These are phyloP conservation scores for Andrena trimmerana DNA, from an alignment of 2,888 invertebrate species.

Conservation along the genomic window DNA sequence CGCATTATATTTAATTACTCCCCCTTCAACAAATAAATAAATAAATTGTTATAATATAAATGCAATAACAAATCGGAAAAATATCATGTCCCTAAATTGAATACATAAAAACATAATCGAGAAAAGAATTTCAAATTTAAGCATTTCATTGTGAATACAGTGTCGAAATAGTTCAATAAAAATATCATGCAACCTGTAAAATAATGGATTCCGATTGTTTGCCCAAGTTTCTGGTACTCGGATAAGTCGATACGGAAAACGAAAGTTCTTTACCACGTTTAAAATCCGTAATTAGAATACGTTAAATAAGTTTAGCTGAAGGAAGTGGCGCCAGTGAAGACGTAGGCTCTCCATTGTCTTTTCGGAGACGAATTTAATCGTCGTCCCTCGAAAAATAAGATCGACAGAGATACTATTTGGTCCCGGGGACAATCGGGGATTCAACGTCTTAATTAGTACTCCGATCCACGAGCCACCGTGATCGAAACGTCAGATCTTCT, in stretches of 20 bases:
- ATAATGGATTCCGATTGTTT: too few relatives aligned
- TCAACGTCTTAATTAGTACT: conserved; percentile 82
- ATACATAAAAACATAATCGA: too few relatives aligned
- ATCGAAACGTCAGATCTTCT: conserved; percentile 53
- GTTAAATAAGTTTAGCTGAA: conserved; percentile 34
- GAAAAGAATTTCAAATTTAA: too few relatives aligned
- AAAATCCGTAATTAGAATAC: conserved; percentile 25
- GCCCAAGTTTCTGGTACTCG: neutral
- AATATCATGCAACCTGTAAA: neutral
- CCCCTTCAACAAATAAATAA: too few relatives aligned
- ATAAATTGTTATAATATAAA: too few relatives aligned
- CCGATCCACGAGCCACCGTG: conserved; percentile 62
- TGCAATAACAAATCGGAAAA: too few relatives aligned
- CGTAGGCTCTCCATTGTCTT: conserved; percentile 57
- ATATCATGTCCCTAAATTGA: too few relatives aligned
- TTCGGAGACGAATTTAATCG: conserved; percentile 61
- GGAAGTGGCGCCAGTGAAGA: conserved; percentile 60
- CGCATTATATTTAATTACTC: too few relatives aligned
- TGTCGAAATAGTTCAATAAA: too few relatives aligned
- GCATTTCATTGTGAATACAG: too few relatives aligned
- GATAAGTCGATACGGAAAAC: neutral
- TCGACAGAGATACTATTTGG: conserved; percentile 75
- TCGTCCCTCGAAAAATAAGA: conserved; percentile 48
- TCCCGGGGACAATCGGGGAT: conserved; percentile 79
- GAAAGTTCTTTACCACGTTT: neutral